A percentile compares a stretch with the other conserved stretches of the same genome.
phyloP scores from a whole-genome alignment of 2,113 vertebrate genomes.

The Mugil cephalus region DNA sequence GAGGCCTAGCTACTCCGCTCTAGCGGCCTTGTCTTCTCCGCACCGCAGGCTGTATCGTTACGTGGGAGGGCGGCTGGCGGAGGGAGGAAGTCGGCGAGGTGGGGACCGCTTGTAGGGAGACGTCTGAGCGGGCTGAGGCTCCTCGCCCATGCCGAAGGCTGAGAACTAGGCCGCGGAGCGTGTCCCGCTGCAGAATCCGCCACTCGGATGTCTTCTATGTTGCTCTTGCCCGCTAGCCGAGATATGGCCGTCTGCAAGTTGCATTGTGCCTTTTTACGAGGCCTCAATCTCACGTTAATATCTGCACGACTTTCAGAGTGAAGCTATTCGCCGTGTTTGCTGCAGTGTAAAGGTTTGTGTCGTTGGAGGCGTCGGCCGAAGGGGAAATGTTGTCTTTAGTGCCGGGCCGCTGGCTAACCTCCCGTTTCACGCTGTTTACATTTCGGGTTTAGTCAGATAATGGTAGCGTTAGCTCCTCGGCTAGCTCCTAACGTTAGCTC shows the following conservation, averaged over 20 bases:
- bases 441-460: constrained; percentile 66
- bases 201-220: constrained; percentile 52
- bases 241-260: constrained; percentile 79
- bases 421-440: constrained; percentile 76
- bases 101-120: constrained; percentile 65
- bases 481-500: constrained; percentile 61
- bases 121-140: constrained; percentile 53
- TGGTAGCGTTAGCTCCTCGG: constrained; percentile 64
- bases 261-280: constrained; percentile 81
- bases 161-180: constrained; percentile 58
- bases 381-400: constrained; percentile 14
- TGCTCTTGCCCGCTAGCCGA: constrained; percentile 74
- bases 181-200: constrained; percentile 51
- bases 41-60: constrained; percentile 75
- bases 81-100: constrained; percentile 77
- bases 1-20: constrained; percentile 81
- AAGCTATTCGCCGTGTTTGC: constrained; percentile 37
- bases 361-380: constrained; percentile 31
- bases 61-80: constrained; percentile 77
- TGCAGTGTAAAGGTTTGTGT: constrained; percentile 26
- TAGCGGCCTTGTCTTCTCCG: constrained; percentile 82
- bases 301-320: constrained; percentile 61
- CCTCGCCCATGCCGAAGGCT: constrained; percentile 38
- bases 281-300: constrained; percentile 75
- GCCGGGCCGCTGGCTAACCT: constrained; percentile 22